Evolutionary conservation across 1,140 invertebrate genomes (phyloP), one percentile per base, ranked within the genome.

Genomic region (Danaus plexippus): DNA sequence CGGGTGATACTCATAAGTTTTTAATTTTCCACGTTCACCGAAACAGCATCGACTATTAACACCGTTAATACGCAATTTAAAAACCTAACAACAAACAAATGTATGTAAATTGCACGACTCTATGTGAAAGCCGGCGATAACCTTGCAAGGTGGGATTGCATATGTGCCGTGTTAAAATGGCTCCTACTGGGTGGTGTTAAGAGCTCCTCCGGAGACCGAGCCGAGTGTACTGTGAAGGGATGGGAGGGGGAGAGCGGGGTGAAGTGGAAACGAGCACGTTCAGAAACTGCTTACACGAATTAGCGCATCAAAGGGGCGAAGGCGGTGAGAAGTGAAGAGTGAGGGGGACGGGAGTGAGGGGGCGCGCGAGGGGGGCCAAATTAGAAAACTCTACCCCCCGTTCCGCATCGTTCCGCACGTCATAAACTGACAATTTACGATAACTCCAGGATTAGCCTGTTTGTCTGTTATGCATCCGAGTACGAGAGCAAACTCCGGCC

Each of bases 391-490:
- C 71, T 40, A 59, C 67, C 56, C 71, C 64, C 59, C 63, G 46
- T 48, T 44, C 52, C 59, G 54, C 68, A 63, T 74, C 82, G 73
- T 83, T 83, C 77, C 71, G 83, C 80, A 86, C 80, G 83, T 86
- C 83, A 86, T 86, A 86, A 86, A 84, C 75, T 86, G 80, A 83
- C 83, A 79, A 86, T 86, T 86, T 86, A 86, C 83, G 83, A 81
- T 86, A 84, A 84, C 77, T 73, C 67, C 69, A 72, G 81, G 83
- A 86, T 86, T 86, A 86, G 80, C 83, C 75, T 81, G 80, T 80
- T 85, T 80, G 79, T 84, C 77, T 83, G 79, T 81, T 75, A 75
- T 80, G 80, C 79, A 81, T 80, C 74, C 68, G 71, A 66, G 69
- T 70, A 65, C 47, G 45, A 55, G n/a, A 49, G 46, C 41, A 42